Evolutionary conservation across 2,888 invertebrate genomes (phyloP), one percentile per base, ranked within the genome.

Genomic region (Dendrolimus houi): DNA sequence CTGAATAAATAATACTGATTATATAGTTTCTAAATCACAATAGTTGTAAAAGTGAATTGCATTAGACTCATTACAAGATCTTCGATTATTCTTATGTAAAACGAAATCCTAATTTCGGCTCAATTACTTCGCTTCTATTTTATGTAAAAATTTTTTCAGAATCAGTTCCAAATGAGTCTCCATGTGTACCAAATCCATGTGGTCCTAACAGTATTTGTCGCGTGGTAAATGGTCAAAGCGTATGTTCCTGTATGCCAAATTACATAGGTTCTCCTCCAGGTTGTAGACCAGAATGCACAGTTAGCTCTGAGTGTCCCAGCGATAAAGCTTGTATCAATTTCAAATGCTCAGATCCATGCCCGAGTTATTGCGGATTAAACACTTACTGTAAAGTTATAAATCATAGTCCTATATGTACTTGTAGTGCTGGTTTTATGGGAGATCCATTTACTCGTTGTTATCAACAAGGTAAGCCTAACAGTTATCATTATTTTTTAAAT

Each of bases 341-440:
- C 66, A 95, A 95, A 83, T 97, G 97, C 76, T 76, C 87, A 40
- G 93, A 96, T 78, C 96, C 97, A 52, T 97, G 97, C 65, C 92
- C 93, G 47, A 93, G 93, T 59, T 93, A 93, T 56, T 95, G 95
- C 70, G 95, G 95, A 53, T 85, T 87, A 71, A 93, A 94, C 69
- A 90, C 94, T 7, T 86, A 92, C 52, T 97, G 97, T 72, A 92
- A 93, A 75, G 95, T 95, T 2, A 92, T 94, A 59, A 95, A 95
- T 75, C 96, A 96, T 73, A 95, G 94, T 75, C 96, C 96, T 2
- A 93, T 95, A 69, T 97, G 96, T 77, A 92, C 93, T 56, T 96
- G 96, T 74, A 89, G 86, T 40, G 69, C 81, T 17, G 90, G 91
- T 54, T 92, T 90, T 66, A 93, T 92, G 14, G 95, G 95, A 7